A percentile compares a stretch with the other conserved stretches of the same genome.
Conservation (phyloP, 2,888 invertebrate genomes). For the Mesodorylaimus sp. region DNA sequence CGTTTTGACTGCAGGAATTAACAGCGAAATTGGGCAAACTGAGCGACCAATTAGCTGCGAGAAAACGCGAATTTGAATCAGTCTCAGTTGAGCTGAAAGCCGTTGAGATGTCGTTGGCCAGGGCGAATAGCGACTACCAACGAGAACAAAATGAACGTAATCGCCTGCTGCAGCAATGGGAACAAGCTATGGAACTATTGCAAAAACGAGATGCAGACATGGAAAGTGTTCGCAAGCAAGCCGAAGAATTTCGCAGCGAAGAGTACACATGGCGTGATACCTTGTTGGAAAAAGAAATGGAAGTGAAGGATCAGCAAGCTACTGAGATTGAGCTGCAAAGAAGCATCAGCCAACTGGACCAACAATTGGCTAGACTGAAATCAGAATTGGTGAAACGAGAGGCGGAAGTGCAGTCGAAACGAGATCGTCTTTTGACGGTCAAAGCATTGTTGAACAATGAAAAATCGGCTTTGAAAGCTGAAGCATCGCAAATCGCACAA, state of each 20-base stretch:
- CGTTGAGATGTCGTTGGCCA: neutral
- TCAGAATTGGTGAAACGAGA: neutral
- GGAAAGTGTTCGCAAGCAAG: neutral
- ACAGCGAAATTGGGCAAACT: slow-evolving; percentile 1
- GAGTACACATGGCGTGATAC: neutral
- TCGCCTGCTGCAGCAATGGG: neutral
- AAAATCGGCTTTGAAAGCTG: neutral
- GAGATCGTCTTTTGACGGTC: neutral
- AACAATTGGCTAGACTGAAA: neutral
- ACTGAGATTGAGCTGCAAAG: neutral
- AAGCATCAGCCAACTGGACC: neutral
- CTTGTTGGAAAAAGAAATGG: neutral
- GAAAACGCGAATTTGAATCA: neutral
- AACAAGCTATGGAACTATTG: neutral
- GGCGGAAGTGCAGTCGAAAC: neutral
- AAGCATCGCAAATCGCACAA: neutral
- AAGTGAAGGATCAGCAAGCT: neutral
- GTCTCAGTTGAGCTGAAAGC: neutral
- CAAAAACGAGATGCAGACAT: neutral
- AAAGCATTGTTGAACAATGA: neutral
- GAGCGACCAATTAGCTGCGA: neutral
- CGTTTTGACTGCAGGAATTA: neutral
- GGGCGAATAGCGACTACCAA: neutral
- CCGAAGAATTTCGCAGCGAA: neutral
- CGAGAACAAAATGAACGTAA: neutral